Conservation (phyloP, 1,140 invertebrate species). For the Hyles vespertilio region DNA sequence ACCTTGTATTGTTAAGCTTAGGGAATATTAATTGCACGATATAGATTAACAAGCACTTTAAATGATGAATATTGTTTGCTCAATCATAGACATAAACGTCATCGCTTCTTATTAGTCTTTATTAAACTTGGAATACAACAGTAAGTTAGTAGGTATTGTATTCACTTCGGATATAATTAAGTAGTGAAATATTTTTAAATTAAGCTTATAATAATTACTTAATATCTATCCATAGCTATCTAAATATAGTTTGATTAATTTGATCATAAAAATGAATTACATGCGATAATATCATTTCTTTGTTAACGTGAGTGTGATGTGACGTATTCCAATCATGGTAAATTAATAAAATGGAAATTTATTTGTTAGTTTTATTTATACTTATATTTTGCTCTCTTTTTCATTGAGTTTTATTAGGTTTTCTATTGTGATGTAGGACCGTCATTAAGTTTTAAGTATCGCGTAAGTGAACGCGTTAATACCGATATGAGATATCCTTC, state of each 20-base stretch:
- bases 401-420: no score
- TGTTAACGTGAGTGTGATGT: slow-evolving; percentile 21
- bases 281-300: slow-evolving; percentile 2
- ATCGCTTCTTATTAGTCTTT: slow-evolving; percentile 7
- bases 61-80: slow-evolving; percentile 30
- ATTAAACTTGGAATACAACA: neutral
- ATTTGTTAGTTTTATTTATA: neutral
- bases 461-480: no score
- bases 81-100: slow-evolving; percentile 24
- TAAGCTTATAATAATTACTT: slow-evolving; percentile 4
- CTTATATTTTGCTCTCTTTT: no score
- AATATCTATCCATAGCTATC: neutral
- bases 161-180: neutral
- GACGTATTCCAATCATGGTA: slow-evolving; percentile 14
- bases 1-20: slow-evolving; percentile 27
- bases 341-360: neutral
- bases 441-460: no score
- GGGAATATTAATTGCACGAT: slow-evolving; percentile 25
- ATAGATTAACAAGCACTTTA: slow-evolving; percentile 19
- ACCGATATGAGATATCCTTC: no score
- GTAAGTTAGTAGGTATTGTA: neutral
- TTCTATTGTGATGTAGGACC: no score
- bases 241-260: neutral
- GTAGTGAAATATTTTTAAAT: neutral
- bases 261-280: neutral